Evolutionary conservation across 2,888 invertebrate genomes (phyloP).

Genomic region (Lordiphosa andalusiaca): DNA sequence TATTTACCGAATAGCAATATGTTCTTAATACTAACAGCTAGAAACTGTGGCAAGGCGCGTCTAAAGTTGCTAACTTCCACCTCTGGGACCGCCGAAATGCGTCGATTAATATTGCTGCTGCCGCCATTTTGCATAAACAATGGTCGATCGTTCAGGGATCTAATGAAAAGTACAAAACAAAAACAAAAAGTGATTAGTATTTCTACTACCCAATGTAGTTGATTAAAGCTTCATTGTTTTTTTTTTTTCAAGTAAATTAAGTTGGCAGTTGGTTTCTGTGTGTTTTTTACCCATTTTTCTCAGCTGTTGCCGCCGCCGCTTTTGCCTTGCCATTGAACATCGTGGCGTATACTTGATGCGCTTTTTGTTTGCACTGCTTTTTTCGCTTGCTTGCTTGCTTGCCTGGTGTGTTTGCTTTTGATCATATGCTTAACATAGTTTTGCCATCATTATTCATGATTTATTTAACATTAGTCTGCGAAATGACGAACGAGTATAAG

Average conservation of each 20-base stretch:
- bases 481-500: no score
- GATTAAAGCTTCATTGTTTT: neutral
- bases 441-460: slow-evolving; percentile 18
- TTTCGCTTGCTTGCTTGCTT: slow-evolving; percentile 12
- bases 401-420: slow-evolving; percentile 10
- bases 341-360: slow-evolving; percentile 39
- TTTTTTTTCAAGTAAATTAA: no score
- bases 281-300: slow-evolving; percentile 69
- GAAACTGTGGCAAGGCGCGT: slow-evolving; percentile 86
- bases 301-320: slow-evolving; percentile 29
- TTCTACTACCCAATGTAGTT: neutral
- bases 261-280: no score
- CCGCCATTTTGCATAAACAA: slow-evolving; percentile 77
- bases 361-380: slow-evolving; percentile 18
- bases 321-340: slow-evolving; percentile 58
- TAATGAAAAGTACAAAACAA: slow-evolving; percentile 32
- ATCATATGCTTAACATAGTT: slow-evolving; percentile 18
- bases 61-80: slow-evolving; percentile 80
- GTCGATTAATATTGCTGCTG: slow-evolving; percentile 41
- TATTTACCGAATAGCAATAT: slow-evolving; percentile 85
- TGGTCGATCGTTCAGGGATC: slow-evolving; percentile 76
- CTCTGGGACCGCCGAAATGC: slow-evolving; percentile 48
- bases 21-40: slow-evolving; percentile 91
- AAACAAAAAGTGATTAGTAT: slow-evolving; percentile 2
- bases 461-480: slow-evolving; percentile 21